phyloP scores from a whole-genome alignment of 1,140 invertebrate species.

The Heliconius hewitsoni region DNA sequence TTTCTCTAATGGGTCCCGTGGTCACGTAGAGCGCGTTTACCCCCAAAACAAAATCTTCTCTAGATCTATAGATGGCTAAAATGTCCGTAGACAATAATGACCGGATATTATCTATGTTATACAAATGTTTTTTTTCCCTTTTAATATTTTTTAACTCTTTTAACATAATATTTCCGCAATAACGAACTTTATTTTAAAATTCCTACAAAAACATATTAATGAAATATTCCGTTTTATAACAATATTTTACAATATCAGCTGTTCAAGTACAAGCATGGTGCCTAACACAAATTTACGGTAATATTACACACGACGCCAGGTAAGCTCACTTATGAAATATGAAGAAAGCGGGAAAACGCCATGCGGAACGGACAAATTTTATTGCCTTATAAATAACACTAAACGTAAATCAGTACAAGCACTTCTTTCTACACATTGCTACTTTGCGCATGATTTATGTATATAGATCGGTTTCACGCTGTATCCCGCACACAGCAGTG shows the following conservation, averaged over 20 bases:
- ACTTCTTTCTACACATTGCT: slow-evolving; percentile 20
- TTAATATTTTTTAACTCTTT: too few species aligned
- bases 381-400: slow-evolving; percentile 40
- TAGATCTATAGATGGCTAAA: too few species aligned
- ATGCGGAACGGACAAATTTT: slow-evolving; percentile 40
- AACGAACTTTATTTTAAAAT: not conserved
- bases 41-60: too few species aligned
- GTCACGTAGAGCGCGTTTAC: too few species aligned
- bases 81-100: too few species aligned
- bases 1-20: too few species aligned
- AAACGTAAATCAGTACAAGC: slow-evolving; percentile 33
- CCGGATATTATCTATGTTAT: too few species aligned
- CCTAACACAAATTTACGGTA: slow-evolving; percentile 36
- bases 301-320: slow-evolving; percentile 19
- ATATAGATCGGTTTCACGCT: too few species aligned
- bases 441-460: slow-evolving; percentile 12
- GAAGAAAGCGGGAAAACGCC: slow-evolving; percentile 35
- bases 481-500: too few species aligned
- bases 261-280: slow-evolving; percentile 24
- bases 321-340: slow-evolving; percentile 39
- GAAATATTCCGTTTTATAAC: not conserved
- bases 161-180: too few species aligned
- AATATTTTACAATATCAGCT: slow-evolving; percentile 35
- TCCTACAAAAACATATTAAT: not conserved
- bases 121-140: too few species aligned